Base-by-base conservation (phyloP, 1,140 invertebrate genomes). In the Drosophila lini region DNA sequence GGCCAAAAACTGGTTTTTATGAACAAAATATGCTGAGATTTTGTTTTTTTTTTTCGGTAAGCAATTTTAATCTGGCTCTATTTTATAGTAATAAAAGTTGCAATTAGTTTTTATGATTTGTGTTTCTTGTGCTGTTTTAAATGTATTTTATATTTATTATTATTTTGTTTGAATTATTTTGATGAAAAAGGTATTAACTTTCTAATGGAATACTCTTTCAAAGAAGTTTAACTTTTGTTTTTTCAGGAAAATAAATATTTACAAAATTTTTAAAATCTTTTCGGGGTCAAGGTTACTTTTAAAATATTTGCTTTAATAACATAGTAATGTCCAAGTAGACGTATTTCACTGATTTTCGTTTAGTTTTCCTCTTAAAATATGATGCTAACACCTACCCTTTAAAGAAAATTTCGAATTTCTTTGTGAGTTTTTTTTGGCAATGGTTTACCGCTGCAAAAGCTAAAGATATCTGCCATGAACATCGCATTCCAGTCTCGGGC, bases 161-260 rank as follows among this genome's bases (percentile, higher is more conserved):
- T n/a, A 5, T n/a, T 28, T 3, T 50, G 3, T n/a, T 6, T 32
- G 0, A 0, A 3, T n/a, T 7, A 15, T 16, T 16, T 50, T 31
- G 16, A 50, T 31, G 1, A 6, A 15, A 25, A 7, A 22, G 6
- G 1, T n/a, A 22, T 3, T 5, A 13, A 22, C 5, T 13, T 7
- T 1, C 13, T 1, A 45, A 13, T 5, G 0, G 4, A 36, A 36
- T 4, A 36, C 2, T 28, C 5, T 28, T 28, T 28, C 0, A 28
- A 28, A 47, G 4, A 3, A 9, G 4, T 5, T 28, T 10, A 10
- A n/a, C 3, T 10, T 10, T 0, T 0, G 3, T 9, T n/a, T 28
- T 28, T n/a, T 13, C 4, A 2, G 3, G 3, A 10, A n/a, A 48
- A 31, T n/a, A 28, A 31, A 48, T 48, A n/a, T n/a, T 2, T 10